Conservation (phyloP, 2,888 invertebrate genomes). For the Chymomyza fuscimana region DNA sequence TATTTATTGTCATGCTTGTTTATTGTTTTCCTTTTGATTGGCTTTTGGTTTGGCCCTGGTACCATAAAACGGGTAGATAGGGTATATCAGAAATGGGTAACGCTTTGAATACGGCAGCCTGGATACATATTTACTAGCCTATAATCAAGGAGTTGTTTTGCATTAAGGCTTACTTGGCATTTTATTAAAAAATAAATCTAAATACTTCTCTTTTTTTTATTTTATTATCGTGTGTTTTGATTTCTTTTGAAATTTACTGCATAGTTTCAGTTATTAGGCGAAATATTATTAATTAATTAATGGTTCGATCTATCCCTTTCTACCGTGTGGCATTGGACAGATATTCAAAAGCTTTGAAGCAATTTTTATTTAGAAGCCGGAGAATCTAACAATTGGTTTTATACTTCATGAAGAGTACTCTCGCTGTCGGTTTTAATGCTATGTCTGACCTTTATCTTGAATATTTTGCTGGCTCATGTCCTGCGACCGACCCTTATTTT, state of each 20-base stretch:
- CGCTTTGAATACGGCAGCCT: neutral
- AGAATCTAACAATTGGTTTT: neutral
- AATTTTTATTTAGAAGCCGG: neutral
- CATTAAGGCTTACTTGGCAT: too few species aligned
- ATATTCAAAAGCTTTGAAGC: neutral
- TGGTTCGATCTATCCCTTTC: too few species aligned
- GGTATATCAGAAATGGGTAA: neutral
- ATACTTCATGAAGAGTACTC: slow-evolving; percentile 21
- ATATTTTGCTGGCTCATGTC: slow-evolving; percentile 37
- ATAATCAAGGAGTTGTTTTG: too few species aligned
- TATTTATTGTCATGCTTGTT: slow-evolving; percentile 71
- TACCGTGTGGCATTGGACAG: too few species aligned
- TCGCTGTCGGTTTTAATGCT: neutral
- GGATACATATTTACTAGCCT: too few species aligned
- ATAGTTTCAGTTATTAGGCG: too few species aligned
- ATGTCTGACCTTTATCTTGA: slow-evolving; percentile 4
- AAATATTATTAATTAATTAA: too few species aligned
- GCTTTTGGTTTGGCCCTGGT: slow-evolving; percentile 30
- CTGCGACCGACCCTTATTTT: slow-evolving; percentile 14
- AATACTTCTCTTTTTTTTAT: too few species aligned
- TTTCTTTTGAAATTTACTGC: too few species aligned
- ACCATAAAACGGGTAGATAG: neutral
- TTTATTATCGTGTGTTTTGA: too few species aligned
- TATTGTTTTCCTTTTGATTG: slow-evolving; percentile 69
- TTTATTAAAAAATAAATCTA: too few species aligned